Conservation (phyloP, 2,113 vertebrate species). For the Sinocyclocheilus anshuiensis region DNA sequence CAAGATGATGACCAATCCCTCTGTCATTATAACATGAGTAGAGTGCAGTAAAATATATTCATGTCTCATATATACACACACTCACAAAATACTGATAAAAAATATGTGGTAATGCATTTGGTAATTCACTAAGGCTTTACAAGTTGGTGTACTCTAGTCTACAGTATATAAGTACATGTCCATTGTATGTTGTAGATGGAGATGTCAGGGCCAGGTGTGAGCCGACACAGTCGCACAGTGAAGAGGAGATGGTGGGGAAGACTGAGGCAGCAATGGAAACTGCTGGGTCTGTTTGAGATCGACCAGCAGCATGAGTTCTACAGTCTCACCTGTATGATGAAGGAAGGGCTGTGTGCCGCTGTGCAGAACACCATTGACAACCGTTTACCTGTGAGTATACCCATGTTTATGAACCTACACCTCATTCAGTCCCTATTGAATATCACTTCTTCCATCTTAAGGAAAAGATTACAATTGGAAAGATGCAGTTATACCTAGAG, state of each 20-base stretch:
- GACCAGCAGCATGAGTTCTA: slow-evolving; percentile 82
- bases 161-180: background rate
- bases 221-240: background rate
- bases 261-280: slow-evolving; percentile 79
- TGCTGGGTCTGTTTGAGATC: slow-evolving; percentile 88
- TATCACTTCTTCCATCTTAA: background rate
- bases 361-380: slow-evolving; percentile 74
- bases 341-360: slow-evolving; percentile 81
- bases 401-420: background rate
- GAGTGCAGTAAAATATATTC: background rate
- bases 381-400: slow-evolving; percentile 73
- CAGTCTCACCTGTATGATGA: slow-evolving; percentile 82
- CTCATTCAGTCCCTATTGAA: slow-evolving; percentile 11
- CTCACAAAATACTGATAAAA: too few relatives aligned
- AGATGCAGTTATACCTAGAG: background rate
- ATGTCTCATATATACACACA: background rate
- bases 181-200: slow-evolving; percentile 59
- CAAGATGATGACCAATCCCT: background rate
- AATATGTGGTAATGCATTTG: background rate
- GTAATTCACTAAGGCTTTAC: background rate
- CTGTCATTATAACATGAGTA: background rate
- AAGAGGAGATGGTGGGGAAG: slow-evolving; percentile 73
- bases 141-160: background rate
- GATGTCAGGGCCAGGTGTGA: slow-evolving; percentile 31
- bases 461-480: background rate